These are phyloP conservation scores for Atlantisia rogersi DNA, from an alignment of 2,113 vertebrate species.

Conservation along the genomic window DNA sequence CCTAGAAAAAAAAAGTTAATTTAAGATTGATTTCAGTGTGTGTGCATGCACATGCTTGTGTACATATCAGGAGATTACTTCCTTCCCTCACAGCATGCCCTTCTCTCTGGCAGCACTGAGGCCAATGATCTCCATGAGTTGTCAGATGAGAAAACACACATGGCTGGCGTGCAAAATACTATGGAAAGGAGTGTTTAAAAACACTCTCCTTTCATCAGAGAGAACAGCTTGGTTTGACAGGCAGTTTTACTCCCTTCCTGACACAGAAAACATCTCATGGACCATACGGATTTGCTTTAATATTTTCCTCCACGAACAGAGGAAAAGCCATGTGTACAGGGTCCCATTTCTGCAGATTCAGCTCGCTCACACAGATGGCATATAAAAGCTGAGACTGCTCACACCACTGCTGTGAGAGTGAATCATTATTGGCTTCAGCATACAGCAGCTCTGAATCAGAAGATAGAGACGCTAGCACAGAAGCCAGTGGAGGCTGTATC, in stretches of 20 bases:
- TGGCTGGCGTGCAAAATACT: constrained; percentile 41
- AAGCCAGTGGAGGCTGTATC: neutral
- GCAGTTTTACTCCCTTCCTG: constrained; percentile 43
- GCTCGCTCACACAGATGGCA: constrained; percentile 64
- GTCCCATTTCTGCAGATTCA: constrained; percentile 51
- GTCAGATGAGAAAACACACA: constrained; percentile 58
- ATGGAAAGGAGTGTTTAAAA: constrained; percentile 46
- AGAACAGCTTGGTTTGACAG: constrained; percentile 65
- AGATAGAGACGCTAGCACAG: neutral
- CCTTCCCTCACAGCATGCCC: constrained; percentile 18
- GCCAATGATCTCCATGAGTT: constrained; percentile 49
- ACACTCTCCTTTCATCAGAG: constrained; percentile 38
- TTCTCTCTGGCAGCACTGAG: neutral
- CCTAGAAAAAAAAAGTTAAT: neutral
- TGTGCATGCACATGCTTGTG: neutral
- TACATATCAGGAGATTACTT: constrained; percentile 24
- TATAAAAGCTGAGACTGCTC: constrained; percentile 59
- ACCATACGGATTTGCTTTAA: constrained; percentile 48
- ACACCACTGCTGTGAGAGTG: constrained; percentile 61
- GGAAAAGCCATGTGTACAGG: constrained; percentile 49
- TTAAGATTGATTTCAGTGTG: neutral
- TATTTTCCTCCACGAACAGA: constrained; percentile 51
- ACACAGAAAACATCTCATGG: constrained; percentile 47
- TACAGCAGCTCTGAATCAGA: constrained; percentile 13
- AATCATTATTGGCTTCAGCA: constrained; percentile 51